Percentiles rank a stretch among this genome's conserved stretches.
Evolutionary conservation across 2,888 invertebrate genomes (phyloP).

Genomic region (Galerucella pusilla): DNA sequence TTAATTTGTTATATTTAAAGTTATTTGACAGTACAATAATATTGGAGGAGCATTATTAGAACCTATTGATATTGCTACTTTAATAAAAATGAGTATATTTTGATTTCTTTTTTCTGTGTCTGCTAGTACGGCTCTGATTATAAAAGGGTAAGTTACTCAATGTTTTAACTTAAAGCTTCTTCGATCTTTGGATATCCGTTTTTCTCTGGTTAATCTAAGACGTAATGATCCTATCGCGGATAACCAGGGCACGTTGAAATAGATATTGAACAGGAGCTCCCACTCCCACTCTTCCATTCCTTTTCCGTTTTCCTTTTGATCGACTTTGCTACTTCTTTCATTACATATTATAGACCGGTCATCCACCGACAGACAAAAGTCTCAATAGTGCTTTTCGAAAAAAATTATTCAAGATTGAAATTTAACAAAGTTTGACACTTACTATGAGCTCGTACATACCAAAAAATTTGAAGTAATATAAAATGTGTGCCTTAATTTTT

Average conservation of each 20-base stretch:
- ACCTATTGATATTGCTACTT: too few species aligned
- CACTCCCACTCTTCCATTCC: slow-evolving; percentile 35
- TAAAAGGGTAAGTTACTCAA: slow-evolving; percentile 48
- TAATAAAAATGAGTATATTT: too few species aligned
- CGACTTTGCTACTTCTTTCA: slow-evolving; percentile 9
- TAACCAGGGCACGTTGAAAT: slow-evolving; percentile 41
- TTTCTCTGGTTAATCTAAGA: slow-evolving; percentile 55
- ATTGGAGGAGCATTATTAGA: too few species aligned
- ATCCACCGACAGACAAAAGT: background rate
- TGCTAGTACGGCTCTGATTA: slow-evolving; percentile 18
- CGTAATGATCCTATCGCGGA: slow-evolving; percentile 54
- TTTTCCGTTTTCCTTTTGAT: slow-evolving; percentile 28
- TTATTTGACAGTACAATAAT: too few species aligned
- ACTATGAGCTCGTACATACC: too few species aligned
- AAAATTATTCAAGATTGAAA: too few species aligned
- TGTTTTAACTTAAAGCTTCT: slow-evolving; percentile 36
- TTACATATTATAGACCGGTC: background rate
- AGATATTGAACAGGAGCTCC: slow-evolving; percentile 43
- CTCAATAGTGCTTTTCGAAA: too few species aligned
- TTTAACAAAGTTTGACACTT: too few species aligned
- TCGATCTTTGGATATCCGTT: slow-evolving; percentile 52
- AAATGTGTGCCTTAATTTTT: too few species aligned
- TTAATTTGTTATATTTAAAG: too few species aligned
- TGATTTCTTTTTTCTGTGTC: background rate
- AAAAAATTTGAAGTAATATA: too few species aligned